Percentiles rank a stretch among this genome's conserved stretches.
Evolutionary conservation across 1,140 invertebrate genomes (phyloP).

Genomic region (Hycleus phaleratus): DNA sequence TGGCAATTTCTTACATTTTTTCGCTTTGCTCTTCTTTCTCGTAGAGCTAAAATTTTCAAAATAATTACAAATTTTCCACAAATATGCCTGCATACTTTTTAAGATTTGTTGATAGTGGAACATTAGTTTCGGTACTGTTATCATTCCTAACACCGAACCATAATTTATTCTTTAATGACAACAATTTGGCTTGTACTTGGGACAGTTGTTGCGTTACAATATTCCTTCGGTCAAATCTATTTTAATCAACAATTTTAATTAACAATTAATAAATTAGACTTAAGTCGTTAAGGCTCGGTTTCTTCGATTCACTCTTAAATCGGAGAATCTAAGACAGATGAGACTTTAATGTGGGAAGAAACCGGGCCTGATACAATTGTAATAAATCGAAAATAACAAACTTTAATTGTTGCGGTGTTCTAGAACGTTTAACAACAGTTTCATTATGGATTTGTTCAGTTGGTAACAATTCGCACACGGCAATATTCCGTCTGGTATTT

Average conservation of each 20-base stretch:
- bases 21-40: not conserved
- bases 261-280: not conserved
- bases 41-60: not conserved
- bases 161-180: conserved; percentile 35
- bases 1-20: not conserved
- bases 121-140: conserved; percentile 45
- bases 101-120: not conserved
- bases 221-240: conserved; percentile 21
- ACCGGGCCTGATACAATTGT: too few species aligned
- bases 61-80: not conserved
- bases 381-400: too few species aligned
- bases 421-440: conserved; percentile 5
- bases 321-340: too few species aligned
- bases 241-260: not conserved
- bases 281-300: not conserved
- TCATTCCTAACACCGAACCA: conserved; percentile 42
- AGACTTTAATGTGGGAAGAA: too few species aligned
- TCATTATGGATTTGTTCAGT: conserved; percentile 6
- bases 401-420: conserved; percentile 8
- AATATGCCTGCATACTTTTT: not conserved
- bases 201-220: conserved; percentile 31
- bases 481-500: not conserved
- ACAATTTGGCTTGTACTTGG: conserved; percentile 37
- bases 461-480: conserved; percentile 19
- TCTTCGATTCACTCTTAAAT: too few species aligned